Conservation (phyloP, 1,140 invertebrate species). For the Chionoecetes opilio region DNA sequence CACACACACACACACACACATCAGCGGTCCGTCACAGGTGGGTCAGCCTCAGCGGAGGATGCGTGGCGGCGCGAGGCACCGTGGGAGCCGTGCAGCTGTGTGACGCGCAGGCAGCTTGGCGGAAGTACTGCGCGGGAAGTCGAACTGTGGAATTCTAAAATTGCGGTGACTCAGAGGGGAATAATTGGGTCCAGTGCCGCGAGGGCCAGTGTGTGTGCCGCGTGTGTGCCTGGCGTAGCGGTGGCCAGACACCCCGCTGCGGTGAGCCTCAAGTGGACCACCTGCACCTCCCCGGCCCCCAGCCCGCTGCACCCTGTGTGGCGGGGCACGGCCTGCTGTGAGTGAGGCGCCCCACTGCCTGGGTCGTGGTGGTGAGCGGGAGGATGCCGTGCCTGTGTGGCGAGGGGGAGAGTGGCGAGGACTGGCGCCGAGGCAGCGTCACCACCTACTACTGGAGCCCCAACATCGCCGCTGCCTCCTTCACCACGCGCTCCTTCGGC, state of each 20-base stretch:
- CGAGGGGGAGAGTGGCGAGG: constrained; percentile 43
- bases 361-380: background rate
- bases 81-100: background rate
- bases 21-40: background rate
- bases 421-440: constrained; percentile 44
- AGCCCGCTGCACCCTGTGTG: background rate
- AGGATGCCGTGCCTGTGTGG: constrained; percentile 75
- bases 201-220: background rate
- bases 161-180: background rate
- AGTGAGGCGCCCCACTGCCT: background rate
- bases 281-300: background rate
- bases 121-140: background rate
- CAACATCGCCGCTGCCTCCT: constrained; percentile 61
- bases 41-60: background rate
- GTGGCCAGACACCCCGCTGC: background rate
- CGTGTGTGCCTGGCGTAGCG: background rate
- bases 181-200: background rate
- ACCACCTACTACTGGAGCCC: constrained; percentile 80
- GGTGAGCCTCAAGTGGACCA: constrained; percentile 24
- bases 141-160: constrained; percentile 29
- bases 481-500: constrained; percentile 70
- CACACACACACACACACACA: background rate
- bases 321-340: background rate
- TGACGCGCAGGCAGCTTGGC: background rate
- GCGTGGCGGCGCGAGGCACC: background rate